These are phyloP conservation scores for Squalus acanthias DNA, from an alignment of 2,797 vertebrate species.

Conservation along the genomic window DNA sequence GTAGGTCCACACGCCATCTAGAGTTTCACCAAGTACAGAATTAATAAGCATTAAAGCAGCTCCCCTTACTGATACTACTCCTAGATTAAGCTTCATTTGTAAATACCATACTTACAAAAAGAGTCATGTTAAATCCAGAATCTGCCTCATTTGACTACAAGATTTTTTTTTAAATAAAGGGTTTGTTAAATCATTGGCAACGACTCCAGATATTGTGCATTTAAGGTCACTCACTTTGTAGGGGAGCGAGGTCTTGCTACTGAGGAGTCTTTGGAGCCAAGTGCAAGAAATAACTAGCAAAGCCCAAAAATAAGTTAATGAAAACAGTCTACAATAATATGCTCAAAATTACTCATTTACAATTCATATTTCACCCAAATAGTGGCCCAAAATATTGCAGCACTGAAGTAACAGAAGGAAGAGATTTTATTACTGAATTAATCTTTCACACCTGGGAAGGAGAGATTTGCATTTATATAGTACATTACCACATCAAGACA, in stretches of 20 bases:
- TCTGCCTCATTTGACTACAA: neutral
- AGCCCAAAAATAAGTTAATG: neutral
- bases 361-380: neutral
- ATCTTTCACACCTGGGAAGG: too few species aligned
- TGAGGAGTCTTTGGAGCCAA: neutral
- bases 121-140: neutral
- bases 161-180: neutral
- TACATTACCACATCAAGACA: neutral
- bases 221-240: neutral
- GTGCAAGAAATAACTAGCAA: neutral
- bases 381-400: neutral
- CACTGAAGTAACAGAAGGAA: neutral
- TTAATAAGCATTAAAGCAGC: neutral
- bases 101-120: neutral
- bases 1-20: neutral
- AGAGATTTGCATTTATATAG: neutral
- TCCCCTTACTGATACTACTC: neutral
- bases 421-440: neutral
- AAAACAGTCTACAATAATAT: neutral
- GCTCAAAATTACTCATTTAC: neutral
- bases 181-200: neutral
- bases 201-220: neutral
- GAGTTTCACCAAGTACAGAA: neutral
- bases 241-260: neutral
- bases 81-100: neutral